A percentile compares a stretch with the other conserved stretches of the same genome.
phyloP scores from a whole-genome alignment of 2,113 vertebrate species.

The Otus sunia region DNA sequence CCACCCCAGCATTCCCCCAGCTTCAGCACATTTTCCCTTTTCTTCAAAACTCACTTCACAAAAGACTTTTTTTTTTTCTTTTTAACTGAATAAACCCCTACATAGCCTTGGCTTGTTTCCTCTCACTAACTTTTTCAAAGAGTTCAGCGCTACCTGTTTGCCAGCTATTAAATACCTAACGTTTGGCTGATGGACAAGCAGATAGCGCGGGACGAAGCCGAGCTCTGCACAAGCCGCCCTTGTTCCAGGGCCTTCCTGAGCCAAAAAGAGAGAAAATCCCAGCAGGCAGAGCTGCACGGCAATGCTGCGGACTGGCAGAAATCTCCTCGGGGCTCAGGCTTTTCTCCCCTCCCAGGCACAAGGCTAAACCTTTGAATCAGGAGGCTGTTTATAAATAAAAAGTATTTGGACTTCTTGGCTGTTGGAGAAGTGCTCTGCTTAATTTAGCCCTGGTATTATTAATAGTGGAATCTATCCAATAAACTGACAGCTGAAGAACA shows the following conservation, averaged over 20 bases:
- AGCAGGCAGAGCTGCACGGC: neutral
- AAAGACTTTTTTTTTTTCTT: neutral
- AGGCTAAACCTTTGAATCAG: neutral
- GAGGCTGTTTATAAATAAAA: neutral
- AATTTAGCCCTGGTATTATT: slow-evolving; percentile 13
- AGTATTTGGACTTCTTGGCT: neutral
- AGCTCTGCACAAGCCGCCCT: slow-evolving; percentile 13
- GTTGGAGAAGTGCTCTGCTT: neutral
- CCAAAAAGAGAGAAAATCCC: neutral
- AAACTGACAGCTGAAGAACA: slow-evolving; percentile 13
- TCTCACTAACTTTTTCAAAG: neutral
- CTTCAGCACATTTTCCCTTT: neutral
- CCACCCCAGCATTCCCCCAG: neutral
- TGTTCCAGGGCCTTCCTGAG: slow-evolving; percentile 13
- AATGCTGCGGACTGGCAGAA: neutral
- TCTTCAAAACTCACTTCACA: neutral
- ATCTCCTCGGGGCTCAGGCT: neutral
- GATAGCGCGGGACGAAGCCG: neutral
- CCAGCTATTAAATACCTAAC: slow-evolving; percentile 34
- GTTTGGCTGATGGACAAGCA: slow-evolving; percentile 41
- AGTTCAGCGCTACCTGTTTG: slow-evolving; percentile 24
- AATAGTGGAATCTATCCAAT: neutral
- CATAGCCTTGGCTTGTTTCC: slow-evolving; percentile 11
- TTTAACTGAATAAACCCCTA: neutral
- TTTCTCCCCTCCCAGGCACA: neutral